A percentile compares a stretch with the other conserved stretches of the same genome.
phyloP scores from a whole-genome alignment of 1,140 invertebrate species.

The Eumeta japonica region DNA sequence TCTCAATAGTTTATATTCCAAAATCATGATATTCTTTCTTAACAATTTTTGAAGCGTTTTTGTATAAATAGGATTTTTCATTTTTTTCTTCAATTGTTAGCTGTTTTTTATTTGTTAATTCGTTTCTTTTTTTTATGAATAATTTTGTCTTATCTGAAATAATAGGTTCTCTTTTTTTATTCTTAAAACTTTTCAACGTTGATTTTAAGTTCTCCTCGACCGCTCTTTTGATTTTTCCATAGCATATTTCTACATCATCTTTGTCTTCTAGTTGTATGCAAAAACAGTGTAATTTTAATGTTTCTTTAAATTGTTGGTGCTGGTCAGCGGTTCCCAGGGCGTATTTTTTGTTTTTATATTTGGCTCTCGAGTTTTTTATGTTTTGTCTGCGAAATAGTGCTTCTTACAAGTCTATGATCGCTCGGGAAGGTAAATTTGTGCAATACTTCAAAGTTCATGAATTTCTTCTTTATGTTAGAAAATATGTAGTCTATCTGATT shows the following conservation, averaged over 20 bases:
- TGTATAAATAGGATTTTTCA: constrained; percentile 2
- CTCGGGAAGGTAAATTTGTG: too few species aligned
- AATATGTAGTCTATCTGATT: constrained; percentile 1
- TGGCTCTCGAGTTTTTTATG: too few species aligned
- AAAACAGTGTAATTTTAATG: too few species aligned
- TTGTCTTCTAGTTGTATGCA: not conserved
- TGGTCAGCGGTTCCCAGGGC: too few species aligned
- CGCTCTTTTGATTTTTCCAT: constrained; percentile 2
- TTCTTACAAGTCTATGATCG: too few species aligned
- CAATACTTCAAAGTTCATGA: not conserved
- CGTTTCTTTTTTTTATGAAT: not conserved
- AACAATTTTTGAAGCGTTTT: constrained; percentile 1
- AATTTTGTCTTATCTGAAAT: not conserved
- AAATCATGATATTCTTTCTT: constrained; percentile 1
- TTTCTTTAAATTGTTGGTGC: too few species aligned
- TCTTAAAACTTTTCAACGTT: too few species aligned
- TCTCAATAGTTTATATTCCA: not conserved
- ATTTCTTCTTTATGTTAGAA: not conserved
- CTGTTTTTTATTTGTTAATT: too few species aligned
- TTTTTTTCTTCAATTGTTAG: constrained; percentile 5
- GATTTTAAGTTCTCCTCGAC: constrained; percentile 1
- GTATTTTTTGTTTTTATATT: too few species aligned
- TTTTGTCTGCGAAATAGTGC: too few species aligned
- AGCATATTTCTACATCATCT: constrained; percentile 1
- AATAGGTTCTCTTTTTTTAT: too few species aligned